Evolutionary conservation across 2,113 vertebrate species (phyloP).

Genomic region (Sylvia atricapilla): DNA sequence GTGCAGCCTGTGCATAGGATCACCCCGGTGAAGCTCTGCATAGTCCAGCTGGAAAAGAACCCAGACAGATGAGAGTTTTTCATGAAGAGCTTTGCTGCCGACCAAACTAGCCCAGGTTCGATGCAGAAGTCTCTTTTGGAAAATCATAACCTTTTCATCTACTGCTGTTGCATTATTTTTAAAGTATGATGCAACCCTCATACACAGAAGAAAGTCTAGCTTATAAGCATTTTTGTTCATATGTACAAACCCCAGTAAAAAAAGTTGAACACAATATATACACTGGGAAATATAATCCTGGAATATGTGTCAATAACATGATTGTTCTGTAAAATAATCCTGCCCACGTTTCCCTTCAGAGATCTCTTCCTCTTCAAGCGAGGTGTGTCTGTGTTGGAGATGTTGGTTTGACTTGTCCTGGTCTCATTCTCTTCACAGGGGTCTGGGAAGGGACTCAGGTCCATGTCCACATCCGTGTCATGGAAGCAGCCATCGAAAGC

Average conservation of each 20-base stretch:
- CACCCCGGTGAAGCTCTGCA: not conserved
- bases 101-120: not conserved
- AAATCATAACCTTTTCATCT: not conserved
- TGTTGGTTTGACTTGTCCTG: conserved; percentile 53
- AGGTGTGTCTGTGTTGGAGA: conserved; percentile 19
- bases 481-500: conserved; percentile 88
- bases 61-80: not conserved
- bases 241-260: conserved; percentile 92
- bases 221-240: conserved; percentile 50
- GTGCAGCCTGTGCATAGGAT: not conserved
- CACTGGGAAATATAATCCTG: conserved; percentile 85
- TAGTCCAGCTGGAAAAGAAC: not conserved
- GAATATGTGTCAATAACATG: conserved; percentile 92
- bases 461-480: conserved; percentile 74
- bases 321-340: conserved; percentile 86
- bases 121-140: not conserved
- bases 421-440: conserved; percentile 58
- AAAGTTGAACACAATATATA: conserved; percentile 90
- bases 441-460: conserved; percentile 54
- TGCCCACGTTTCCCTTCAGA: conserved; percentile 76
- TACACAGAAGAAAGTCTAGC: not conserved
- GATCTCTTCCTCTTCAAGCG: conserved; percentile 78
- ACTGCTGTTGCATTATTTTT: not conserved
- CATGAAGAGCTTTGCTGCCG: not conserved
- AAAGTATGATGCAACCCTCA: not conserved